A percentile compares a stretch with the other conserved stretches of the same genome.
Evolutionary conservation across 2,888 invertebrate genomes (phyloP).

Genomic region (Lypha dubia): DNA sequence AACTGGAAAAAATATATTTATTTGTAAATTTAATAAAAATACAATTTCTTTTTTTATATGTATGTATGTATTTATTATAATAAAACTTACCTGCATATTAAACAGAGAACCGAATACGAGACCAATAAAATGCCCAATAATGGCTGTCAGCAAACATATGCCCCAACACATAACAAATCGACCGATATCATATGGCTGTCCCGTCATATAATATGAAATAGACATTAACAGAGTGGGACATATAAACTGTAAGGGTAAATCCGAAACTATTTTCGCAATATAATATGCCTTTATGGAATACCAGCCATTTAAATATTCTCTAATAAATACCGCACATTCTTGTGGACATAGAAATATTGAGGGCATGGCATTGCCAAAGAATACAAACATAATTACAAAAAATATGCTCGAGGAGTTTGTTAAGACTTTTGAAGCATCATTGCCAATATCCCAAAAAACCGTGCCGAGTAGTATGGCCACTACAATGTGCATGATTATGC

Average conservation of each 20-base stretch:
- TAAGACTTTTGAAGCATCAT: constrained; percentile 90
- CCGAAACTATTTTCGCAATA: constrained; percentile 89
- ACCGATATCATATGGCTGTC: constrained; percentile 84
- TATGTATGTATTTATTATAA: not conserved
- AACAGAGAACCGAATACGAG: constrained; percentile 89
- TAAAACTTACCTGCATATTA: constrained; percentile 85
- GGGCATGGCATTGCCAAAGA: constrained; percentile 96
- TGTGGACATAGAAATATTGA: constrained; percentile 93
- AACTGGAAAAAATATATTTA: constrained; percentile 86
- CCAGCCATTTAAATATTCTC: constrained; percentile 95
- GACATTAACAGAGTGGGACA: constrained; percentile 89
- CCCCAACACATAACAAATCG: constrained; percentile 84
- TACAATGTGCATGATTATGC: constrained; percentile 90
- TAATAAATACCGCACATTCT: constrained; percentile 90
- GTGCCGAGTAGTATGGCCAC: constrained; percentile 92
- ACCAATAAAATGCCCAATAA: constrained; percentile 91
- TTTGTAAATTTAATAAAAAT: not conserved
- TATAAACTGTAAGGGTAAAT: constrained; percentile 90
- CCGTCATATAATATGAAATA: constrained; percentile 91
- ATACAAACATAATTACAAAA: constrained; percentile 95
- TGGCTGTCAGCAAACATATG: constrained; percentile 87
- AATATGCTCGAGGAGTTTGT: constrained; percentile 95
- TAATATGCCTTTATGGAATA: constrained; percentile 92
- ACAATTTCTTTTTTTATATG: not conserved
- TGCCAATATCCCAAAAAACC: constrained; percentile 92